Percentiles rank a stretch among this genome's conserved stretches.
phyloP scores from a whole-genome alignment of 2,113 vertebrate genomes.

The Hemiprocne comata region DNA sequence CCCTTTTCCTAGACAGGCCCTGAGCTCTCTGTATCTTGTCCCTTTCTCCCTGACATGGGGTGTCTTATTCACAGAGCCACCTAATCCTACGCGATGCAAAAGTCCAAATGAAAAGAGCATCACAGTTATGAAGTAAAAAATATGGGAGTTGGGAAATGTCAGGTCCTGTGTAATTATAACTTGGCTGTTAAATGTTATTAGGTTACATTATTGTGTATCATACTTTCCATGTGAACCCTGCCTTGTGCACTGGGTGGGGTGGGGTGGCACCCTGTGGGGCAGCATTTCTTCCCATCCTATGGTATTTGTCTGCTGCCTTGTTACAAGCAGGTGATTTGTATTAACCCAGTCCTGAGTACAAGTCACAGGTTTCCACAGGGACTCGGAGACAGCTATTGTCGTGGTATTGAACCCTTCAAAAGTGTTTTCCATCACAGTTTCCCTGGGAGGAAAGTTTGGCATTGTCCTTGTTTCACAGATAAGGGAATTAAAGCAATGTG shows the following conservation, averaged over 20 bases:
- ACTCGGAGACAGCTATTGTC: background rate
- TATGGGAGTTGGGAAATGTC: background rate
- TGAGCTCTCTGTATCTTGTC: background rate
- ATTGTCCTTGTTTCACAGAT: background rate
- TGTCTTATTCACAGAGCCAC: background rate
- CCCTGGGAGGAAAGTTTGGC: background rate
- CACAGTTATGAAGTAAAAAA: background rate
- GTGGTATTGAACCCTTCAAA: background rate
- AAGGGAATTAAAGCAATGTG: background rate
- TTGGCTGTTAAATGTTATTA: background rate
- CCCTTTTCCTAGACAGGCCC: background rate
- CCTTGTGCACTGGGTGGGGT: accelerated
- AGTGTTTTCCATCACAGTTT: background rate
- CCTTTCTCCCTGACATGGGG: background rate
- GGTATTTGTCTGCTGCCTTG: background rate
- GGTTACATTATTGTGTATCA: background rate
- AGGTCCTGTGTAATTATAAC: background rate
- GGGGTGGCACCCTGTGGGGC: background rate
- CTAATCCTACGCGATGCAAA: background rate
- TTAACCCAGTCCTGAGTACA: background rate
- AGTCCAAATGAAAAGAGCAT: background rate
- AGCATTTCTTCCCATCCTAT: background rate
- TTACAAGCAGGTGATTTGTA: background rate
- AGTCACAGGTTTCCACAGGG: background rate
- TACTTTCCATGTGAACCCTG: background rate